Evolutionary conservation across 2,113 vertebrate species (phyloP), one percentile per base, ranked within the genome.

Genomic region (Hemiscyllium ocellatum): DNA sequence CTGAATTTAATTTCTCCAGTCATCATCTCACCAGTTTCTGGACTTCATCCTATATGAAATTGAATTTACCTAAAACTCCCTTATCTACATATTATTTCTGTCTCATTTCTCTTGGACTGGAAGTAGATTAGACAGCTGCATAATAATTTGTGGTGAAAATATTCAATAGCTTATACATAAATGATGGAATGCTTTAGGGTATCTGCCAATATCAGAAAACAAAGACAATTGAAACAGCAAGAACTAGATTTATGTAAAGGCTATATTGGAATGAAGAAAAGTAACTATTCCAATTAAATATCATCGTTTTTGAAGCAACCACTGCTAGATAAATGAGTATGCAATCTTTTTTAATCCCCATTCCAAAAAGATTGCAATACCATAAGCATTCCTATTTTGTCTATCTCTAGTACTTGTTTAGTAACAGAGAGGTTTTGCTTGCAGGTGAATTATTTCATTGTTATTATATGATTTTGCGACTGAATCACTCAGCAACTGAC

Each of bases 161-260:
- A 52, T 72, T 76, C 69, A 72, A 5, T 5, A 50, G 26, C n/a
- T 72, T 33, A 69, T 95, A 68, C 42, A 6, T 72, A 72, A 76
- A 95, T 95, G 37, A 72, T 72, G 42, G 47, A 50, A 76, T 52
- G 37, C 94, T 95, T 95, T 37, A 95, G 93, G 68, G 68, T 72
- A 15, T 33, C 22, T 90, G 87, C 42, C 69, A 95, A 47, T 70
- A 94, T 94, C 50, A 42, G 50, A 76, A 72, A 95, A 72, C 93
- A 72, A 26, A 72, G 29, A 47, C 68, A 52, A 72, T 47, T 95
- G 70, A 50, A 95, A 94, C 50, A 68, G 70, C 22, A 94, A 68
- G 20, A 89, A 33, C 29, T 70, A 70, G 10, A 72, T 72, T 26
- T 12, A 95, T 42, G 33, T 95, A 33, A 76, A 76, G 26, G 24